Evolutionary conservation across 2,797 vertebrate species (phyloP).

Genomic region (Mastacembelus armatus): DNA sequence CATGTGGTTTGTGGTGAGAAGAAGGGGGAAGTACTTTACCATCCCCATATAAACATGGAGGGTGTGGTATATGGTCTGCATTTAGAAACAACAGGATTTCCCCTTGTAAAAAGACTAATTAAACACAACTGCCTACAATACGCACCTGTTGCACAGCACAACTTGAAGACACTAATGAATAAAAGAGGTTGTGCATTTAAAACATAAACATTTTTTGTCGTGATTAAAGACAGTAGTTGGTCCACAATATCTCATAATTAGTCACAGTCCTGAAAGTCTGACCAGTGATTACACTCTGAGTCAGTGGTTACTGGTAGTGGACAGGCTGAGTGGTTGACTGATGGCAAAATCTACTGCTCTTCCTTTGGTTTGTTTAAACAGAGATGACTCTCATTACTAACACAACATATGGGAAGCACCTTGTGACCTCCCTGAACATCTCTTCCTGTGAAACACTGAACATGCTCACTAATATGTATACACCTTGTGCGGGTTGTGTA

Average conservation of each 20-base stretch:
- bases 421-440: slow-evolving; percentile 16
- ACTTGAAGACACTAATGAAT: slow-evolving; percentile 29
- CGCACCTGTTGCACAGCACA: slow-evolving; percentile 16
- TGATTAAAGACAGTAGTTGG: slow-evolving; percentile 26
- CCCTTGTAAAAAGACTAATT: slow-evolving; percentile 56
- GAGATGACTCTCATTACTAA: slow-evolving; percentile 16
- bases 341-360: slow-evolving; percentile 28
- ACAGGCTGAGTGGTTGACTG: slow-evolving; percentile 18
- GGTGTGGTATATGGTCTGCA: slow-evolving; percentile 45
- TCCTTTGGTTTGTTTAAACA: slow-evolving; percentile 40
- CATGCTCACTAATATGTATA: background rate
- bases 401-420: slow-evolving; percentile 20
- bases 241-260: slow-evolving; percentile 34
- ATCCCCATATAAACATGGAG: slow-evolving; percentile 50
- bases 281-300: slow-evolving; percentile 46
- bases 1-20: slow-evolving; percentile 52
- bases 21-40: slow-evolving; percentile 55
- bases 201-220: slow-evolving; percentile 11
- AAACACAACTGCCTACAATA: slow-evolving; percentile 47
- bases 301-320: slow-evolving; percentile 64
- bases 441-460: slow-evolving; percentile 31
- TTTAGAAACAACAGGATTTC: slow-evolving; percentile 66
- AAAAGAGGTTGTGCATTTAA: slow-evolving; percentile 3
- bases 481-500: background rate
- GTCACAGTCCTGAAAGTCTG: slow-evolving; percentile 18